Base-by-base conservation (phyloP, 2,113 vertebrate species). In the Piaya cayana region DNA sequence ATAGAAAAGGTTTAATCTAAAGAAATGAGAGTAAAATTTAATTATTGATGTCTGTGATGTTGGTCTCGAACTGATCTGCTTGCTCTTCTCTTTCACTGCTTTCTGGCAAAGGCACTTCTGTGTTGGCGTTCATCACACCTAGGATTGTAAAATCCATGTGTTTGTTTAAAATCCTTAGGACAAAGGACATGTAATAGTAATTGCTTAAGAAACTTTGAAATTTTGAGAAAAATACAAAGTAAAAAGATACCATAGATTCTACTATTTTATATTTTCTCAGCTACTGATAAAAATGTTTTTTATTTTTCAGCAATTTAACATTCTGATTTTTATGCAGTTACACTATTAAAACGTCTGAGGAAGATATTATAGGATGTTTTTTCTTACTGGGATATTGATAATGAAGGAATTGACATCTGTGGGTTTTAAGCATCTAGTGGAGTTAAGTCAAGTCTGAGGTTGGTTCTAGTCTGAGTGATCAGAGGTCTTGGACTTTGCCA, bases 31-130 rank as follows among this genome's bases (percentile, higher is more conserved):
- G 15, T 45, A 65, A 37, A 71, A 62, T 12, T 84, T 86, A 96
- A 27, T 90, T 95, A 78, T 97, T 84, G 0, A 93, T 96, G 53
- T 94, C 96, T 34, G 36, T 14, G 6, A 96, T 93, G 49, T 90
- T 69, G 16, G 37, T 36, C 64, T 95, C 16, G 6, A 43, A 32
- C 6, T 76, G 64, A 70, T 88, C 30, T 36, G 58, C 34, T 5
- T 0, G 0, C 8, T 93, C 90, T 75, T 82, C 76, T 83, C 49
- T 86, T 76, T 70, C 47, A 8, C 55, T 60, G 49, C 82, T 88
- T 84, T 36, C 45, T 4, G 13, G 62, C 9, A 9, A 50, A 71
- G 70, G 29, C 3, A 0, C 25, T 74, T 90, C 60, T 42, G 30
- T 14, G 34, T 32, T 49, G 43, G 63, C 36, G 34, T n/a, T 92